phyloP scores from a whole-genome alignment of 2,113 vertebrate species.

The Calyptommatus sinebrachiatus region DNA sequence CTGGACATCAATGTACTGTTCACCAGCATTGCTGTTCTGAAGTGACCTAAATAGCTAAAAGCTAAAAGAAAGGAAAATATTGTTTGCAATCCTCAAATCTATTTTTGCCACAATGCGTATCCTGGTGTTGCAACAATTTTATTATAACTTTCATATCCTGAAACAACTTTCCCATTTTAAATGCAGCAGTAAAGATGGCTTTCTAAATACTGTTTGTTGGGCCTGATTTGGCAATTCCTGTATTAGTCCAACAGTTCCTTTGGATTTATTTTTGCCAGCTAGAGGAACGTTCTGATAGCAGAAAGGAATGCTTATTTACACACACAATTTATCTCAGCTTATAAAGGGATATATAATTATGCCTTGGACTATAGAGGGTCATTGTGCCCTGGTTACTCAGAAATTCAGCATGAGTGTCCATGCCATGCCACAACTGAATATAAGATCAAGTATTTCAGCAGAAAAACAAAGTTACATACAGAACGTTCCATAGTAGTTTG shows the following conservation, averaged over 20 bases:
- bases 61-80: too few relatives aligned
- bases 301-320: not conserved
- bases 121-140: too few relatives aligned
- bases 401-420: not conserved
- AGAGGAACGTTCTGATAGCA: not conserved
- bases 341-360: constrained; percentile 2
- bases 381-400: not conserved
- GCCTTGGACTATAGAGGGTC: not conserved
- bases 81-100: not conserved
- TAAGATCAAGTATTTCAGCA: not conserved
- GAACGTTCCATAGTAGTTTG: not conserved
- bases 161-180: not conserved
- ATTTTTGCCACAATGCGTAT: not conserved
- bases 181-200: not conserved
- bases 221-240: too few relatives aligned
- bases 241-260: not conserved
- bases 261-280: not conserved
- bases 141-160: not conserved
- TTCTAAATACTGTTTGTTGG: not conserved
- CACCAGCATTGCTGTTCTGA: not conserved
- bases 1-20: not conserved
- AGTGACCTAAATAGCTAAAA: not conserved
- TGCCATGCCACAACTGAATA: not conserved
- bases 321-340: not conserved
- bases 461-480: not conserved